Evolutionary conservation across 1,140 invertebrate species (phyloP), one percentile per base, ranked within the genome.

Genomic region (Lethrus apterus): DNA sequence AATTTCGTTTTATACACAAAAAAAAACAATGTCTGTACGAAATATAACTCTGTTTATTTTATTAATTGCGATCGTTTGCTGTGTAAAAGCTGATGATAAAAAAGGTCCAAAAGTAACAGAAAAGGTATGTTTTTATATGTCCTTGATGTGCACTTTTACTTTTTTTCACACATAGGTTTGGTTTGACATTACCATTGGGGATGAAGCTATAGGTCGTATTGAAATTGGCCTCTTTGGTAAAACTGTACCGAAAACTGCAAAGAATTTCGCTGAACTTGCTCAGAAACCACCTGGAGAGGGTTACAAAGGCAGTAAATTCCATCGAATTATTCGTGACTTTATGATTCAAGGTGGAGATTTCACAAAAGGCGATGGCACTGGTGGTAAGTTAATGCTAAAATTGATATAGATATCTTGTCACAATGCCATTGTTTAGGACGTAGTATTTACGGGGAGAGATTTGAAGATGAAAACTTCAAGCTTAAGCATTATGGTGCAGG

Each of bases 381-480:
- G 90, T 70, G 88, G 85, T 81, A 68, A 66, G 54, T 64, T 54
- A 41, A 18, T 19, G 19, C 29, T 2, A 29, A 23, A 30, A 20
- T 14, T 50, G 48, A 52, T 44, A 29, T 46, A 36, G 26, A 20
- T 34, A 46, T 29, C 19, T 36, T 19, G 21, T 19, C 24, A 23
- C 26, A n/a, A 38, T 20, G 15, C 34, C 21, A 54, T 44, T 55
- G 62, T 64, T 41, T 55, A 89, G 88, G 92, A 47, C 77, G 77
- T 29, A 94, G 91, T 57, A 97, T 98, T 59, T 98, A 91, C 63
- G 93, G 93, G 45, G 87, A 91, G 33, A 80, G 84, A 44, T 98
- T 98, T 66, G 80, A 78, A 31, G 94, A 98, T 75, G 93, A 98
- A 65, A 97, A 98, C 72, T 98, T 98, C 74, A 95, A 96, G 70